Base-by-base conservation (phyloP, 2,888 invertebrate species). In the Scelioninae gen. 2 region DNA sequence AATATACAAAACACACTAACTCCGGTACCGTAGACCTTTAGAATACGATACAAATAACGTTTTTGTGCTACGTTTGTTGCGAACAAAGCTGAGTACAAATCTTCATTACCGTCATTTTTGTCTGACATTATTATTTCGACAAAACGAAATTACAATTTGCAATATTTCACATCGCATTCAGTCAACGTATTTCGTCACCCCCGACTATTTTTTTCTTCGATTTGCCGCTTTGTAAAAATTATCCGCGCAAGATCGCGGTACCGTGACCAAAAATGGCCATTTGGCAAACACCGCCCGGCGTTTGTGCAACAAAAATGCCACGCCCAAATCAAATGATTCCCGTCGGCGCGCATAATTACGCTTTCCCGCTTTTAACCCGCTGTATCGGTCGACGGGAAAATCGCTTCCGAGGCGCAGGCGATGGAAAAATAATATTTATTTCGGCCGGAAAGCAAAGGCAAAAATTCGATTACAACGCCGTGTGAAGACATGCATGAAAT, bases 401-500 rank as follows among this genome's bases (percentile, higher is more conserved):
- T 52, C 45, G 13, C 58, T 53, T 45, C 6, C 41, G 35, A 22
- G 52, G 52, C 41, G 31, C 37, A 43, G 10, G n/a, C 25, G 48
- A 31, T 57, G 28, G 48, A 58, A 58, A 58, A 63, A 46, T 64
- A 64, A 19, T 19, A 64, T 58, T 64, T 41, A 19, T 48, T 63
- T 41, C 15, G 35, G 7, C 18, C 11, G 53, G 18, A 18, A 69
- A 61, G 55, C 41, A 64, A 60, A 53, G 46, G 37, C 18, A 3
- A 16, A 61, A 65, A 63, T 73, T 48, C 48, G 43, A 61, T 61
- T 61, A 48, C 55, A 61, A 33, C 43, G 35, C 25, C 48, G 55
- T 55, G 71, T 61, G 67, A 73, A 68, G 73, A 68, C 68, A 63
- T 63, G 73, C 73, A 68, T 68, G 67, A 73, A 63, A 73, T 68